Evolutionary conservation across 2,113 vertebrate genomes (phyloP).

Genomic region (Dicaeum eximium): DNA sequence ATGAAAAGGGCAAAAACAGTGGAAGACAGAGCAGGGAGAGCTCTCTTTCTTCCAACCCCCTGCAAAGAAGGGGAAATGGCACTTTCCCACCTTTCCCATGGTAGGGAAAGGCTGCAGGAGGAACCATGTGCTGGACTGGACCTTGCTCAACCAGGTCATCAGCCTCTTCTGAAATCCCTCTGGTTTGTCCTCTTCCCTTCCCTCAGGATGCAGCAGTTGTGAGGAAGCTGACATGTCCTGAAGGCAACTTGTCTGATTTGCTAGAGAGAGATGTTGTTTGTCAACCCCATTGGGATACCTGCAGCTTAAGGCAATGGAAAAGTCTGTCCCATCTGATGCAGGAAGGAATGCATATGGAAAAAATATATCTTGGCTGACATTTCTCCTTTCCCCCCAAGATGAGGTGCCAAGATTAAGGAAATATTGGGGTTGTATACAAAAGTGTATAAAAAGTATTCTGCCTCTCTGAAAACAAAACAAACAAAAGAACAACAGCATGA

Average conservation of each 20-base stretch:
- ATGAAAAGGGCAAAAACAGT: neutral
- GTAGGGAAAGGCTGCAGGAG: neutral
- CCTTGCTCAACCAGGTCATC: neutral
- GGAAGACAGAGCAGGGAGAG: neutral
- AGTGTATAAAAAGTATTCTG: neutral
- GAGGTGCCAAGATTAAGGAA: neutral
- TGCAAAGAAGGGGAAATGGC: neutral
- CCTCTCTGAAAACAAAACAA: neutral
- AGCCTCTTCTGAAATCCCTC: neutral
- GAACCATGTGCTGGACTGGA: neutral
- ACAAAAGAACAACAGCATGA: neutral
- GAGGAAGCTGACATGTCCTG: neutral
- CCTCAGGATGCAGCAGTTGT: neutral
- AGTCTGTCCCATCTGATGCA: neutral
- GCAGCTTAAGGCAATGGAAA: neutral
- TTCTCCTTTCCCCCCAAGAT: neutral
- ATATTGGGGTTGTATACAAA: neutral
- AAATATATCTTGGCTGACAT: neutral
- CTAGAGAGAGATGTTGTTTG: neutral
- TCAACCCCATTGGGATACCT: neutral
- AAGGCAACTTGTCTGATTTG: neutral
- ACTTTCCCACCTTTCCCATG: neutral
- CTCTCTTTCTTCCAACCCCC: neutral
- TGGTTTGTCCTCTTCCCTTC: neutral
- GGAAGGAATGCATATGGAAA: neutral